These are phyloP conservation scores for Empidonax traillii DNA, from an alignment of 2,113 vertebrate genomes.

Conservation along the genomic window DNA sequence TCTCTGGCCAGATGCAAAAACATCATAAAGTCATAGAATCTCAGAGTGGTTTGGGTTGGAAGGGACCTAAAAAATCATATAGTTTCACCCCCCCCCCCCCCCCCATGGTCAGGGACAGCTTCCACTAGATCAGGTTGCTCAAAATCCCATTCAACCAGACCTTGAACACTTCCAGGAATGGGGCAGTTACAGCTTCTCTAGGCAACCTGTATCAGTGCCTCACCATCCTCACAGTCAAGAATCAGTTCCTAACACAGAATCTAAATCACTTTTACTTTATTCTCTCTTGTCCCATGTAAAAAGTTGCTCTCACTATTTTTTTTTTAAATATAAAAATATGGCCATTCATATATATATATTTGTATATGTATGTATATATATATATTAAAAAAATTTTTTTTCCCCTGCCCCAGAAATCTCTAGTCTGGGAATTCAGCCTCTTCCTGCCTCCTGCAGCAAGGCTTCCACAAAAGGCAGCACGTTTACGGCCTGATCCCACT, in stretches of 20 bases:
- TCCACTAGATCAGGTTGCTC: not conserved
- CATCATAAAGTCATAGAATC: not conserved
- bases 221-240: not conserved
- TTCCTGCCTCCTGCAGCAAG: not conserved
- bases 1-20: not conserved
- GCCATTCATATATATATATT: no score
- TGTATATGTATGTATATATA: no score
- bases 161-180: not conserved
- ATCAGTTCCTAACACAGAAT: not conserved
- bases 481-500: not conserved
- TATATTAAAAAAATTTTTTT: no score
- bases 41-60: not conserved
- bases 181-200: not conserved
- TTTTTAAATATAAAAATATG: not conserved
- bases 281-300: not conserved
- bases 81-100: not conserved
- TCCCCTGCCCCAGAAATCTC: not conserved
- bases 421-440: not conserved
- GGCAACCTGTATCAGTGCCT: not conserved
- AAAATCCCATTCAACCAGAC: not conserved
- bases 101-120: not conserved
- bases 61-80: not conserved
- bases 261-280: not conserved
- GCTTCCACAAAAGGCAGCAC: not conserved
- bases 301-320: fast-evolving